phyloP scores from a whole-genome alignment of 2,888 invertebrate species.

The Tuberolachnus salignus region DNA sequence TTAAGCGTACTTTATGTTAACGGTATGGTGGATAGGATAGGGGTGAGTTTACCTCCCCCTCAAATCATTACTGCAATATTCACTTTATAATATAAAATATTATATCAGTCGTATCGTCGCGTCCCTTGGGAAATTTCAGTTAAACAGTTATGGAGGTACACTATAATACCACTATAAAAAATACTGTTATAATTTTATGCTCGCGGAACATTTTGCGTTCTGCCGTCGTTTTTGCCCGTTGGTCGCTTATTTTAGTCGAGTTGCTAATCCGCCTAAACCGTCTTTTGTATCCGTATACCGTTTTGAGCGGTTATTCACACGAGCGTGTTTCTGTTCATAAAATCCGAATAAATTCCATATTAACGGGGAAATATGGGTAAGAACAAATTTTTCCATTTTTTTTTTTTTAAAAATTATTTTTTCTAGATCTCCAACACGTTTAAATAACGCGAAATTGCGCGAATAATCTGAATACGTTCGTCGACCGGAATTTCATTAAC shows the following conservation, averaged over 20 bases:
- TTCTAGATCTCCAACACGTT: too few relatives aligned
- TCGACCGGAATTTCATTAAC: neutral
- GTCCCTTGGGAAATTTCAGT: slow-evolving; percentile 10
- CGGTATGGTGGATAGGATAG: too few relatives aligned
- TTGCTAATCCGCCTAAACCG: neutral
- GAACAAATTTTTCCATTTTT: too few relatives aligned
- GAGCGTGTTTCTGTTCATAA: neutral
- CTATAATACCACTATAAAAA: neutral
- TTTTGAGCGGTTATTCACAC: neutral
- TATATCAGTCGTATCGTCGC: neutral
- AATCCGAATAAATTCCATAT: neutral
- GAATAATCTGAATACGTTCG: neutral
- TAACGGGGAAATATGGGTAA: too few relatives aligned
- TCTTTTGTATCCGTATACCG: neutral
- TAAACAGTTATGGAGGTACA: slow-evolving; percentile 8
- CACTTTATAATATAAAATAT: slow-evolving; percentile 19
- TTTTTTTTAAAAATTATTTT: too few relatives aligned
- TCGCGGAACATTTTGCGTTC: neutral
- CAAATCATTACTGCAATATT: slow-evolving; percentile 13
- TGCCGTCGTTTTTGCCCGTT: neutral
- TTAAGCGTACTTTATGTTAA: neutral
- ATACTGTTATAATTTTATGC: slow-evolving; percentile 1
- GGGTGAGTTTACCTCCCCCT: neutral
- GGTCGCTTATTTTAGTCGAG: neutral
- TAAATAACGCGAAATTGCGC: neutral